Conservation (phyloP, 1,140 invertebrate species). For the Eriosoma lanigerum region DNA sequence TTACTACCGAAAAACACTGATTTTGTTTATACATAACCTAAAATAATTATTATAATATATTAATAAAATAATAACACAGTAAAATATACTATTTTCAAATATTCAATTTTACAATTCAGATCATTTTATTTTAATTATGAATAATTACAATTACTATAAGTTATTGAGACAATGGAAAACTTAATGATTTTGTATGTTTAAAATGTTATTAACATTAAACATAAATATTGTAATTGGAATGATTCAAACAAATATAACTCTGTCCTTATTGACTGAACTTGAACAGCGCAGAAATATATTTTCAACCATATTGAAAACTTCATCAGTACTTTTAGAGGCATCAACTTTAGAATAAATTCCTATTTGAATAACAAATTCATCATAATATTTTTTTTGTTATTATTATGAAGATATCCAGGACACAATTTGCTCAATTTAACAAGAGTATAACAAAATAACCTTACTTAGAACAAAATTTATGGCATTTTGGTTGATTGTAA, state of each 20-base stretch:
- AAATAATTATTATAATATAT: conserved; percentile 25
- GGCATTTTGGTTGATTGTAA: too few species aligned
- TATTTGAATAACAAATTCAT: conserved; percentile 56
- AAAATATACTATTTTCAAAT: not conserved
- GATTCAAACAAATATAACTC: conserved; percentile 50
- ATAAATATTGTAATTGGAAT: conserved; percentile 5
- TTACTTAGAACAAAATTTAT: too few species aligned
- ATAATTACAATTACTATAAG: not conserved
- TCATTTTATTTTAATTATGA: conserved; percentile 14
- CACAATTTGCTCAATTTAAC: too few species aligned
- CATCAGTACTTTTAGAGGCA: conserved; percentile 68
- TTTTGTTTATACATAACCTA: conserved; percentile 9
- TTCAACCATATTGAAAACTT: conserved; percentile 77
- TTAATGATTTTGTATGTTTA: not conserved
- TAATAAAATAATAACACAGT: not conserved
- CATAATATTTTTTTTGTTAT: conserved; percentile 24
- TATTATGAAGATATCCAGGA: too few species aligned
- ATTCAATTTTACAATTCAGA: conserved; percentile 11
- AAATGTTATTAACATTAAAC: not conserved
- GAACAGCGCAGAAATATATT: conserved; percentile 67
- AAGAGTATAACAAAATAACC: too few species aligned
- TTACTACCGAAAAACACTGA: conserved; percentile 10
- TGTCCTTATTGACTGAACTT: conserved; percentile 51
- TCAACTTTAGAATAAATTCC: conserved; percentile 78
- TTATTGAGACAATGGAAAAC: conserved; percentile 23